A percentile compares a stretch with the other conserved stretches of the same genome.
phyloP scores from a whole-genome alignment of 2,797 vertebrate species.

The Pseudotriccus pelzelni region DNA sequence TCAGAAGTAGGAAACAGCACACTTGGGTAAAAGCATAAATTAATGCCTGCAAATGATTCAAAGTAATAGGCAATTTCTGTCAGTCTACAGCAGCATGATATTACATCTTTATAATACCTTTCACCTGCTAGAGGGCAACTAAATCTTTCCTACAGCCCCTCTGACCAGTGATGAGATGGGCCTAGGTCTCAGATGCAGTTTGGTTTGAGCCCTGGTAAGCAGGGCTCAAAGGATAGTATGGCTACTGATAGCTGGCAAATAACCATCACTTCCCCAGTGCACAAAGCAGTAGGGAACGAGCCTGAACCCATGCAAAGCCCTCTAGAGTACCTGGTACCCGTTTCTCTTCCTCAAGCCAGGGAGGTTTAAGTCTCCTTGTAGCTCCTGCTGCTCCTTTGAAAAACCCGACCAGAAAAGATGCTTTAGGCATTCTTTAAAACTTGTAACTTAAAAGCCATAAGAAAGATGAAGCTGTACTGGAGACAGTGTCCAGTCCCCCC shows the following conservation, averaged over 20 bases:
- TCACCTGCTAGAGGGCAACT: background rate
- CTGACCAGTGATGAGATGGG: fast-evolving
- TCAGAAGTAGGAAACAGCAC: background rate
- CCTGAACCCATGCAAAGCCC: background rate
- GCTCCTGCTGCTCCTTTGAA: background rate
- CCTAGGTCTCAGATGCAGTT: fast-evolving
- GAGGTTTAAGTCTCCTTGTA: background rate
- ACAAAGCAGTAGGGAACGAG: background rate
- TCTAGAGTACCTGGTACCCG: background rate
- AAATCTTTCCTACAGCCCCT: background rate
- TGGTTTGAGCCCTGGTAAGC: background rate
- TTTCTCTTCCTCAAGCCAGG: background rate
- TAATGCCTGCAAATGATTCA: background rate
- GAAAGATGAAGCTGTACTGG: background rate
- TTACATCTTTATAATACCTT: background rate
- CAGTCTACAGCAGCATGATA: background rate
- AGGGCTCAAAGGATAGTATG: background rate
- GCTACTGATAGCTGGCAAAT: background rate
- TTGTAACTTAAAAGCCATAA: background rate
- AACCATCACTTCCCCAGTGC: background rate
- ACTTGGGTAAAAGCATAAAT: background rate
- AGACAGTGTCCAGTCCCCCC: background rate
- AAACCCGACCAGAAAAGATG: background rate
- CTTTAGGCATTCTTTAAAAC: background rate
- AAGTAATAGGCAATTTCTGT: background rate